Evolutionary conservation across 2,113 vertebrate genomes (phyloP), one percentile per base, ranked within the genome.

Genomic region (Bubo scandiacus): DNA sequence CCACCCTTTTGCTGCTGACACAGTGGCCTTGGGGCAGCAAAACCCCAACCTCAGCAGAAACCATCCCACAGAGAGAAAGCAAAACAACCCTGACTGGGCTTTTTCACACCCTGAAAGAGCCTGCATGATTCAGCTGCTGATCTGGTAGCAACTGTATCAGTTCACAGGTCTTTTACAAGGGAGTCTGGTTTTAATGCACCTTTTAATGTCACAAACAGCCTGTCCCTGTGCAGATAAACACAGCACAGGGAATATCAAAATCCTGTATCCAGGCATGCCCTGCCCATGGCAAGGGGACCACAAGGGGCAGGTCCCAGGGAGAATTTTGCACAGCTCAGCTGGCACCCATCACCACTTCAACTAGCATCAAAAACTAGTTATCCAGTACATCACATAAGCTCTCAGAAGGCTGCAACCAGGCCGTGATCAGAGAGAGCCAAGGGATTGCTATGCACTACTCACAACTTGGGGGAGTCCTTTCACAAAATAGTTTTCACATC

Each of bases 221-320:
- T 0, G 8, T 21, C 61, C 51, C 58, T 1, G 2, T 3, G 27
- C 1, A 0, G 42, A 6, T 40, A 36, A 5, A 4, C 19, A 12
- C 1, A 9, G 58, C n/a, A 26, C 30, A 3, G 19, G 43, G 29
- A 22, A 30, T 3, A 12, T 20, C 49, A 30, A 19, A 25, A 9
- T 26, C 30, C 66, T 18, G 3, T 21, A 34, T 5, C 67, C 65
- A 22, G 49, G 2, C 5, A 0, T 30, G 11, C 9, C 29, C n/a
- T 63, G n/a, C 30, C 38, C 12, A 0, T 0, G 5, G 25, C 66
- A 26, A 29, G 8, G 19, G 12, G 4, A n/a, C 11, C 11, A 4
- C 10, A 0, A 25, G 23, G 17, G 17, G 1, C 42, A 26, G 8
- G 3, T 11, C 15, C 8, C 32, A 32, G 22, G n/a, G 47, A 17